Evolutionary conservation across 23 tunicate species (phyloP), one percentile per base, ranked within the genome.

Genomic region (Trididemnum miniatum): DNA sequence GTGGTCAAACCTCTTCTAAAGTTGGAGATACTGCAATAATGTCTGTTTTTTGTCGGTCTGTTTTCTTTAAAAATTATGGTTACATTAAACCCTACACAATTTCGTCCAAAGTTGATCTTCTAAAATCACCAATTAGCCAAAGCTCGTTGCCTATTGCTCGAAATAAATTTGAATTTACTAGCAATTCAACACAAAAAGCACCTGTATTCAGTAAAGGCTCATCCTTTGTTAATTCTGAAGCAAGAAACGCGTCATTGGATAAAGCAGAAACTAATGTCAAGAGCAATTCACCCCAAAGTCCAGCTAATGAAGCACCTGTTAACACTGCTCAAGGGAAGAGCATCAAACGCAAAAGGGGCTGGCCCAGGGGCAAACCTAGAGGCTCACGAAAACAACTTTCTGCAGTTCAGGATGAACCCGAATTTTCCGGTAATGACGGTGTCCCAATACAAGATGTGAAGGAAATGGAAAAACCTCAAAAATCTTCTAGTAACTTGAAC

Each of bases 311-410:
- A 44, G 15, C 54, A 44, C 12, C 54, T 44, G 9, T 15, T 7
- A 15, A 44, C 15, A 44, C 12, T 44, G 9, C 54, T 44, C 79
- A 25, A 73, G 59, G 18, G 65, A 89, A 78, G 62, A 44, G 51
- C 35, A 51, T 51, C 1, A 71, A 60, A 36, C 67, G 82, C 34
- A 89, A 84, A 78, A 75, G 85, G 15, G 95, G 95, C 7, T 78
- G 95, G 89, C 95, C 95, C 0, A 71, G 35, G 26, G 95, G 95
- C 1, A 89, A 78, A 51, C 80, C 87, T 34, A 31, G 87, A 52
- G 83, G 84, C 1, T 64, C 88, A 22, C 71, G 83, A 39, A 9
- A 73, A 31, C 82, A 88, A 63, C 81, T 71, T 52, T 20, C 69
- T 62, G 24, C 20, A 62, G 15, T 7, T 44, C 54, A 9, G 9